These are phyloP conservation scores for Pelosia muscerda DNA, from an alignment of 2,888 invertebrate species.

Conservation along the genomic window DNA sequence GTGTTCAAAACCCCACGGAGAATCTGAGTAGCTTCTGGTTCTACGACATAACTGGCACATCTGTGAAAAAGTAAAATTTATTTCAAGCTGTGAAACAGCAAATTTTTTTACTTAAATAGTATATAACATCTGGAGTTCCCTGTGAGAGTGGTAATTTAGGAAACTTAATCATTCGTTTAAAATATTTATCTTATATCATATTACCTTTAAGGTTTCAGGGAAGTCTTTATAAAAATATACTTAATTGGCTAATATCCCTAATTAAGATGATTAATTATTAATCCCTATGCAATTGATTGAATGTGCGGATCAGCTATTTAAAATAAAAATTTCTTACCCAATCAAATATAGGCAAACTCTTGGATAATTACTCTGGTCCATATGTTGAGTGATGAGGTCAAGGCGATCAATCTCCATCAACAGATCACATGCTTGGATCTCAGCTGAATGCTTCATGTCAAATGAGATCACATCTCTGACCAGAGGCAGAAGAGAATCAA, in stretches of 20 bases:
- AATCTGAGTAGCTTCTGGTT: constrained; percentile 95
- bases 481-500: constrained; percentile 90
- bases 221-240: background rate
- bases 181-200: background rate
- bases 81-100: background rate
- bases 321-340: constrained; percentile 66
- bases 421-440: constrained; percentile 99
- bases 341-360: constrained; percentile 97
- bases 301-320: too few relatives aligned
- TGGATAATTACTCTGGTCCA: constrained; percentile 95
- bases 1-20: constrained; percentile 94
- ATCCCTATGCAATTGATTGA: too few relatives aligned
- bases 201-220: too few relatives aligned
- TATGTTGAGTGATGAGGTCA: constrained; percentile 94
- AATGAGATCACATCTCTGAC: constrained; percentile 96
- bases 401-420: constrained; percentile 98
- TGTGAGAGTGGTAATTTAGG: too few relatives aligned
- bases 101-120: too few relatives aligned
- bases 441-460: constrained; percentile 99
- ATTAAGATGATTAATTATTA: too few relatives aligned
- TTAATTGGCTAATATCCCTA: too few relatives aligned
- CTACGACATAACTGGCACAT: constrained; percentile 98
- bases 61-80: constrained; percentile 76
- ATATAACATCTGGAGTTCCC: background rate
- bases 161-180: background rate